phyloP scores from a whole-genome alignment of 2,888 invertebrate genomes.

The Limnephilus auricula region DNA sequence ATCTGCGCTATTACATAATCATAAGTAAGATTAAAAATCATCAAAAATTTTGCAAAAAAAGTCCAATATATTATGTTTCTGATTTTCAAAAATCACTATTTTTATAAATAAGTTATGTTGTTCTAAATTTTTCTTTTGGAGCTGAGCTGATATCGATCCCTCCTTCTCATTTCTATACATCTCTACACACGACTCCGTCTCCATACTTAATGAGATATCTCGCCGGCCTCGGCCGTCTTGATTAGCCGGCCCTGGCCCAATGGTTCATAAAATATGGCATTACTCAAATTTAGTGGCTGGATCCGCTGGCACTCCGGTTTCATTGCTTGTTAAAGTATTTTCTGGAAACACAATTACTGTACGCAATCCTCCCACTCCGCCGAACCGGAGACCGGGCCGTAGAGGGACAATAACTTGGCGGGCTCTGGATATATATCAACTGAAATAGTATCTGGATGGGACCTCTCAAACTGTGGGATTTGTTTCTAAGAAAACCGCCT shows the following conservation, averaged over 20 bases:
- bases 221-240: slow-evolving; percentile 8
- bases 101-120: not conserved
- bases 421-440: not conserved
- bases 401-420: not conserved
- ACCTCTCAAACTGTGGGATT: not conserved
- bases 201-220: slow-evolving; percentile 25
- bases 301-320: slow-evolving; percentile 25
- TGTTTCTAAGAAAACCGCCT: not conserved
- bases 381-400: not conserved
- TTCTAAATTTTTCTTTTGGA: not conserved
- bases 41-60: too few species aligned
- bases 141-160: not conserved
- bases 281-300: slow-evolving; percentile 34
- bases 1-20: too few species aligned
- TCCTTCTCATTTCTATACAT: not conserved
- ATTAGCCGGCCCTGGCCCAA: slow-evolving; percentile 23
- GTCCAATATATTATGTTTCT: too few species aligned
- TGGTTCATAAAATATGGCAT: slow-evolving; percentile 34
- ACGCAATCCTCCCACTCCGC: not conserved
- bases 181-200: not conserved
- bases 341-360: slow-evolving; percentile 24
- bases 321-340: slow-evolving; percentile 31
- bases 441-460: not conserved
- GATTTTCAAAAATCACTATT: not conserved
- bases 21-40: too few species aligned